Evolutionary conservation across 2,888 invertebrate genomes (phyloP).

Genomic region (Thymelicus acteon): DNA sequence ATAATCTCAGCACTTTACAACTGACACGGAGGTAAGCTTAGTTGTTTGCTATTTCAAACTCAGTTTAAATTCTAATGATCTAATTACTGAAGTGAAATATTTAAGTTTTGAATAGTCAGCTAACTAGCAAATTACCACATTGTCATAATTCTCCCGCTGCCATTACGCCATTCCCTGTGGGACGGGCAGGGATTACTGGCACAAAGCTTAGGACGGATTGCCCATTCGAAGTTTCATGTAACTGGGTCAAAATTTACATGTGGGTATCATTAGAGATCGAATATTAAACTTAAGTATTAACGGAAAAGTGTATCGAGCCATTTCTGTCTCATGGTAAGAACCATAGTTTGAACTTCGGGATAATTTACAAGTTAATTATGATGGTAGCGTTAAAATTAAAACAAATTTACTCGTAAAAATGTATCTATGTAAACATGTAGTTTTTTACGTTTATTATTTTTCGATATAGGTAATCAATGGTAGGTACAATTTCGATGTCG

Average conservation of each 20-base stretch:
- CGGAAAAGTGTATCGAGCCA: not conserved
- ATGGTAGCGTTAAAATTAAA: too few species aligned
- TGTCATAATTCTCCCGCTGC: not conserved
- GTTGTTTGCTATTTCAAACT: too few species aligned
- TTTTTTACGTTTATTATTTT: too few species aligned
- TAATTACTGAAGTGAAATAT: too few species aligned
- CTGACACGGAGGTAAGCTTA: too few species aligned
- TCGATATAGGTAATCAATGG: too few species aligned
- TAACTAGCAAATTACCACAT: not conserved
- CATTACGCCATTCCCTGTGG: not conserved
- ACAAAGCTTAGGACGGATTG: not conserved
- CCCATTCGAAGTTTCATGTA: not conserved
- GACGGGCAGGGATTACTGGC: not conserved
- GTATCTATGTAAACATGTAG: too few species aligned
- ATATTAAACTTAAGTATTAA: not conserved
- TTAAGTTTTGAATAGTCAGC: not conserved
- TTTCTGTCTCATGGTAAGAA: not conserved
- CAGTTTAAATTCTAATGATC: too few species aligned
- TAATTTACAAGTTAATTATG: not conserved
- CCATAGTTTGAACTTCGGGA: not conserved
- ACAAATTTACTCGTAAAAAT: too few species aligned
- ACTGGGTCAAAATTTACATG: conserved; percentile 1
- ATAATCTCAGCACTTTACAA: too few species aligned
- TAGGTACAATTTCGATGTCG: too few species aligned
- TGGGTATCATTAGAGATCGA: not conserved